Evolutionary conservation across 2,797 vertebrate species (phyloP), one percentile per base, ranked within the genome.

Genomic region (Onychomys leucogaster): DNA sequence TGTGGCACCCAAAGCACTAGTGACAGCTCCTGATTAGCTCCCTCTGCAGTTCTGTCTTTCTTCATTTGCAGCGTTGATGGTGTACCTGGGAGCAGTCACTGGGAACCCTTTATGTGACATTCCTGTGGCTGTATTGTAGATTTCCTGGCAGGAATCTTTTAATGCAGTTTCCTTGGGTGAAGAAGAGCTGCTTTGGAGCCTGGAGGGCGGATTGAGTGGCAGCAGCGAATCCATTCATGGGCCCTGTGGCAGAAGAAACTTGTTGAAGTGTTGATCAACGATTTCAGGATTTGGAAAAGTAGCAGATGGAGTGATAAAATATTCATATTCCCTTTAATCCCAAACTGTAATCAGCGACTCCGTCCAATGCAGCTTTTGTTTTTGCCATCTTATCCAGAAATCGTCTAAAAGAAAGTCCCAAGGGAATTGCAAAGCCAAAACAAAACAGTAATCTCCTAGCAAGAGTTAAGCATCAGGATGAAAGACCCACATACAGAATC

Each of bases 281-380:
- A 41, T 88, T 88, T 49, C 67, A 75, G 69, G 52, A 67, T 37
- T 59, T 75, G 69, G 69, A 88, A 75, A 57, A 88, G 85, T 29
- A 73, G 67, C 85, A 88, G 85, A 88, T 88, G 67, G 67, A 88
- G 85, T 88, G 85, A 88, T 88, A 88, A 75, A 88, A 88, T 88
- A 88, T 88, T 88, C 69, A 71, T 88, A 88, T 59, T 88, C 52
- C 69, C 85, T 59, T 73, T 88, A 88, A 59, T 75, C 69, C 85
- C 69, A 57, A 67, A 73, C 49, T 19, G 85, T 73, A 41, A 57
- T 75, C 52, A 75, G 87, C 23, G 1, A 23, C 19, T 89, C 19
- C 6, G 4, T 59, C 69, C 85, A 88, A 32, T 19, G 16, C 57
- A n/a, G 52, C 69, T 88, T 75, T 69, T 75, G n/a, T 43, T 75